These are phyloP conservation scores for Ganaspis sp. DNA, from an alignment of 1,140 invertebrate species.

Conservation along the genomic window DNA sequence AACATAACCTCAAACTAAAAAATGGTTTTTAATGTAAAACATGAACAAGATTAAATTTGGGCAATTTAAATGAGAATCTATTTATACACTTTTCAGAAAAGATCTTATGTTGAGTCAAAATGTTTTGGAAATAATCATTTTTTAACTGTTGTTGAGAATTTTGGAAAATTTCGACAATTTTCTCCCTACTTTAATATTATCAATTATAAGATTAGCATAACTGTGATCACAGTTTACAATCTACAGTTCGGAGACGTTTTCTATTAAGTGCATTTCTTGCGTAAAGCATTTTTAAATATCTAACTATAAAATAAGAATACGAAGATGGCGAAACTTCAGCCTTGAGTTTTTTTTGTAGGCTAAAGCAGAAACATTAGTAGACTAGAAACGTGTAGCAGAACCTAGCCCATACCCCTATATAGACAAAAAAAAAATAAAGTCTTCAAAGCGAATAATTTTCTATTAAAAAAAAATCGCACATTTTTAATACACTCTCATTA, in stretches of 20 bases:
- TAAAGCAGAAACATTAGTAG: slow-evolving; percentile 18
- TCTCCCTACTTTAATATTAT: too few species aligned
- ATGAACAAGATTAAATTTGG: too few species aligned
- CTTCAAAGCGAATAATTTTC: slow-evolving; percentile 3
- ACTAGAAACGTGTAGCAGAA: slow-evolving; percentile 26
- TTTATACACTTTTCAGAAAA: too few species aligned
- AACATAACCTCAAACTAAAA: too few species aligned
- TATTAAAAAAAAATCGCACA: background rate
- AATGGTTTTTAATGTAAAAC: too few species aligned
- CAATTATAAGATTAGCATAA: too few species aligned
- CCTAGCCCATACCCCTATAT: slow-evolving; percentile 19
- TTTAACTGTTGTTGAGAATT: too few species aligned
- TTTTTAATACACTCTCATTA: too few species aligned
- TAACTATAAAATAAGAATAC: slow-evolving; percentile 27
- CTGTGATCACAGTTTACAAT: slow-evolving; percentile 3
- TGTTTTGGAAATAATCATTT: too few species aligned
- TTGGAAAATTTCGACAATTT: too few species aligned
- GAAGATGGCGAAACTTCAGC: slow-evolving; percentile 29
- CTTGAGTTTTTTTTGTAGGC: slow-evolving; percentile 18
- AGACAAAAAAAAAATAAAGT: slow-evolving; percentile 18
- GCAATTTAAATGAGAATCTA: too few species aligned
- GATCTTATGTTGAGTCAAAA: too few species aligned
- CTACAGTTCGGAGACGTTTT: slow-evolving; percentile 33
- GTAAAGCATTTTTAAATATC: slow-evolving; percentile 8
- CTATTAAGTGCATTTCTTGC: slow-evolving; percentile 33